Percentiles rank a stretch among this genome's conserved stretches.
Evolutionary conservation across 2,797 vertebrate genomes (phyloP).

Genomic region (Telmatherina bonti): DNA sequence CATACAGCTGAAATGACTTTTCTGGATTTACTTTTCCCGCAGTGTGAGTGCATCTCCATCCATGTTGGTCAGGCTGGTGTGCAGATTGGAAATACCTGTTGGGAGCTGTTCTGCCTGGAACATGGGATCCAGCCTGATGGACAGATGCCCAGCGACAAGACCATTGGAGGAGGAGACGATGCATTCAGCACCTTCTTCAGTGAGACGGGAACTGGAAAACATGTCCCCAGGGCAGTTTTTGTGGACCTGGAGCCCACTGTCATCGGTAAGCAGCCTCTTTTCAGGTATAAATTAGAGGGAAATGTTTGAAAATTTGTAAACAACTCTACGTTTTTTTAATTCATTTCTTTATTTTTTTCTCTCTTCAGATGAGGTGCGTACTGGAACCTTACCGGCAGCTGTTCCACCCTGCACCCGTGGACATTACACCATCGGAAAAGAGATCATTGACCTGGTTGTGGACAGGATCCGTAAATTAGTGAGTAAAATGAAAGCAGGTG

Average conservation of each 20-base stretch:
- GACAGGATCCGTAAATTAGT: slow-evolving; percentile 34
- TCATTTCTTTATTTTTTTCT: background rate
- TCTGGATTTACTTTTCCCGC: no score
- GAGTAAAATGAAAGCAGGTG: no score
- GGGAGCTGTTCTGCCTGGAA: slow-evolving; percentile 40
- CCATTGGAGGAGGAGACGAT: slow-evolving; percentile 68
- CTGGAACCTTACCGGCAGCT: slow-evolving; percentile 76
- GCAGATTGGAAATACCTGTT: no score
- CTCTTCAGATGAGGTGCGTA: no score
- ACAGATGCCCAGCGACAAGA: slow-evolving; percentile 76
- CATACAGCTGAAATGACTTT: no score
- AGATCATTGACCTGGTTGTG: slow-evolving; percentile 81
- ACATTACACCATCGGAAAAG: slow-evolving; percentile 72
- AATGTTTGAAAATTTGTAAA: background rate
- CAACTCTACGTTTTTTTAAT: no score
- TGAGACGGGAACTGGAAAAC: slow-evolving; percentile 70
- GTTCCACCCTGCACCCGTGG: slow-evolving; percentile 74
- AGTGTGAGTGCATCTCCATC: no score
- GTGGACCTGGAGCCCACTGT: no score
- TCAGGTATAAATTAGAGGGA: background rate
- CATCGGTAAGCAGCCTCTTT: slow-evolving; percentile 39
- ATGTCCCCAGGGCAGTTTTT: slow-evolving; percentile 75
- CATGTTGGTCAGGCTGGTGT: slow-evolving; percentile 68
- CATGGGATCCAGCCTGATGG: no score
- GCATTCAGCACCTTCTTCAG: slow-evolving; percentile 78